Evolutionary conservation across 2,888 invertebrate species (phyloP).

Genomic region (Carcina quercana): DNA sequence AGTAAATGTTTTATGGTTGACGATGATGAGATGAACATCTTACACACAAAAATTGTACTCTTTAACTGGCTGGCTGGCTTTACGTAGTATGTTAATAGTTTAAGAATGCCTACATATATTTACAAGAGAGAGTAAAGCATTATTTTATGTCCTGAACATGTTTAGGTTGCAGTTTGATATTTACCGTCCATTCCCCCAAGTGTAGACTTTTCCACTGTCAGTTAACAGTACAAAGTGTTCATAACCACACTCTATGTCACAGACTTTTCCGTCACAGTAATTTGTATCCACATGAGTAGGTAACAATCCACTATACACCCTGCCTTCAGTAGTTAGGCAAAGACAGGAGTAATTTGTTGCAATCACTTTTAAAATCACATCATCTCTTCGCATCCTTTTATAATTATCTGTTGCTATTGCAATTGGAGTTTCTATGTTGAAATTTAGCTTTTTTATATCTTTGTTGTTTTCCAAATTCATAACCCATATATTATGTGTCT

Average conservation of each 20-base stretch:
- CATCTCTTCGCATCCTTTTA: conserved; percentile 29
- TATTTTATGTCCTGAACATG: too few species aligned
- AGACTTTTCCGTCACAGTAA: conserved; percentile 64
- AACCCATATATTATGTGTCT: conserved; percentile 31
- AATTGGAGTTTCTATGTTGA: conserved; percentile 31
- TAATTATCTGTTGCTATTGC: conserved; percentile 14
- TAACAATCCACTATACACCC: conserved; percentile 71
- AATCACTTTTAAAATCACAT: conserved; percentile 32
- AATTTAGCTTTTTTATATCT: conserved; percentile 27
- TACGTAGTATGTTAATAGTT: too few species aligned
- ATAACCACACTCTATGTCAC: conserved; percentile 83
- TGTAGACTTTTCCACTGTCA: conserved; percentile 81
- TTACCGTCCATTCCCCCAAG: conserved; percentile 90
- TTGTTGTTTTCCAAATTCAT: conserved; percentile 31
- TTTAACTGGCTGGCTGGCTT: too few species aligned
- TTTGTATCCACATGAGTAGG: conserved; percentile 76
- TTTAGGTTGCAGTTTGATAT: background rate
- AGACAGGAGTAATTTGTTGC: conserved; percentile 34
- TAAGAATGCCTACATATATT: too few species aligned
- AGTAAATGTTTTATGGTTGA: too few species aligned
- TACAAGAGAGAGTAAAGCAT: too few species aligned
- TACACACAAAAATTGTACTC: too few species aligned
- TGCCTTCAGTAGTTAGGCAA: conserved; percentile 39
- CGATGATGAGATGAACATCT: too few species aligned
- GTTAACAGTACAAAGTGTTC: conserved; percentile 86